These are phyloP conservation scores for Sciaenops ocellatus DNA, from an alignment of 2,797 vertebrate species.

Conservation along the genomic window DNA sequence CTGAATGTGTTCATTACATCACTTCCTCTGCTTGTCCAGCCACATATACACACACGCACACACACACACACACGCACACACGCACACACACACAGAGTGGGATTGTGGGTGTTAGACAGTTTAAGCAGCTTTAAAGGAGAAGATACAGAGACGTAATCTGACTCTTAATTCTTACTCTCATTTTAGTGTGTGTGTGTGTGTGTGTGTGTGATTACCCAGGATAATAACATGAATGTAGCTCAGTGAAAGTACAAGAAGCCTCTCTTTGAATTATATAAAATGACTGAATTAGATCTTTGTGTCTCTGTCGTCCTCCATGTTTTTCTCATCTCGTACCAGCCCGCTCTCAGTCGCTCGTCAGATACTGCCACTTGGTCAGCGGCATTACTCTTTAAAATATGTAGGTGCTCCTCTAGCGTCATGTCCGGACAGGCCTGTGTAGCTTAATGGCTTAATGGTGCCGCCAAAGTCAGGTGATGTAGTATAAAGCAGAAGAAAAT, in stretches of 20 bases:
- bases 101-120: conserved; percentile 67
- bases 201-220: conserved; percentile 44
- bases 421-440: too few species aligned
- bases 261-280: conserved; percentile 46
- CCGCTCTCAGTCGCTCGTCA: too few species aligned
- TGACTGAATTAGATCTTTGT: conserved; percentile 27
- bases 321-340: not conserved
- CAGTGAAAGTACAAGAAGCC: conserved; percentile 50
- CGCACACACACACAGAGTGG: conserved; percentile 22
- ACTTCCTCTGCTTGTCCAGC: conserved; percentile 57
- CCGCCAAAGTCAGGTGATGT: too few species aligned
- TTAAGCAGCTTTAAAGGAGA: conserved; percentile 76
- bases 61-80: too few species aligned
- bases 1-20: conserved; percentile 65
- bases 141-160: conserved; percentile 74
- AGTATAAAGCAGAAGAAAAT: too few species aligned
- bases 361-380: too few species aligned
- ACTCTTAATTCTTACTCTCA: conserved; percentile 72
- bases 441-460: too few species aligned
- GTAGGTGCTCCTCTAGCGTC: too few species aligned
- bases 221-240: conserved; percentile 63
- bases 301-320: conserved; percentile 7
- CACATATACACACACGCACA: conserved; percentile 1
- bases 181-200: conserved; percentile 29
- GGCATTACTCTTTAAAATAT: too few species aligned